These are phyloP conservation scores for Eriosoma lanigerum DNA, from an alignment of 1,140 invertebrate genomes.

Conservation along the genomic window DNA sequence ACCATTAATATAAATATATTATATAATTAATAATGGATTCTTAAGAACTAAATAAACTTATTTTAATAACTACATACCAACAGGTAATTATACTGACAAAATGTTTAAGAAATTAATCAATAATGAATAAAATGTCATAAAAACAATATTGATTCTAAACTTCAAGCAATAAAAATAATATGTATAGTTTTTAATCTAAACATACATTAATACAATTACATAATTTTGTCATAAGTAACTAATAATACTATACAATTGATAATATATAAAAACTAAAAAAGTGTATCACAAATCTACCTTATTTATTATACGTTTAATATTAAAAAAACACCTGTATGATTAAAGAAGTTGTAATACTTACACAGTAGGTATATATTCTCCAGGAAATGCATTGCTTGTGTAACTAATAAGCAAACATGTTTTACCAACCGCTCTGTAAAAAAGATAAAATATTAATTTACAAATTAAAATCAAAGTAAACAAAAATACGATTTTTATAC, in stretches of 20 bases:
- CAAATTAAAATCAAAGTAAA: neutral
- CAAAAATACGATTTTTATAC: neutral
- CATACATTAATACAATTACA: neutral
- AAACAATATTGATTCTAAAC: neutral
- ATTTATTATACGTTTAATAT: neutral
- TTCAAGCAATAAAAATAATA: no score
- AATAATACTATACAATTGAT: neutral
- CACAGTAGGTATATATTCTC: conserved; percentile 94
- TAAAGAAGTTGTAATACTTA: conserved; percentile 61
- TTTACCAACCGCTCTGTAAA: conserved; percentile 89
- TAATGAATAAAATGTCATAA: neutral
- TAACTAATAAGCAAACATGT: conserved; percentile 95
- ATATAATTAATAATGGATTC: neutral
- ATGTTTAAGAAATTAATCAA: neutral
- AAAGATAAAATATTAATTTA: conserved; percentile 58
- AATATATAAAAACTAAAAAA: neutral
- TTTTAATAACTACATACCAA: neutral
- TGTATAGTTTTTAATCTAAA: neutral
- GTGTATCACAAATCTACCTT: neutral
- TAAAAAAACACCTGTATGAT: neutral
- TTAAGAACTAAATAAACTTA: neutral
- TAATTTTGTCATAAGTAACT: neutral
- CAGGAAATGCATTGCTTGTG: conserved; percentile 95
- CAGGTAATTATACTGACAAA: no score
- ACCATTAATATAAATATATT: no score